Conservation (phyloP, 1,140 invertebrate genomes). For the Varroa destructor region DNA sequence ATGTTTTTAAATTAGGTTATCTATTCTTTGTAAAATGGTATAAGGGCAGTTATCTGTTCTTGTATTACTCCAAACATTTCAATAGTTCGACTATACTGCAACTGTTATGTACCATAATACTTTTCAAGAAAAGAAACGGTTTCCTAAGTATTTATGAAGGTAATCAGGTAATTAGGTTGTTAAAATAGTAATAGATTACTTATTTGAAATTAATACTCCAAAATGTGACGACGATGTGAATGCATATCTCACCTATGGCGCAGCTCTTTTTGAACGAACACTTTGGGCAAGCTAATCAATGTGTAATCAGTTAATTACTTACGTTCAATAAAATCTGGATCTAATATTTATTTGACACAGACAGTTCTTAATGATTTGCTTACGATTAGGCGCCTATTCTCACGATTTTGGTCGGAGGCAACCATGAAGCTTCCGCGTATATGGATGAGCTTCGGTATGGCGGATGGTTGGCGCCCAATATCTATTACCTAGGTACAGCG, state of each 20-base stretch:
- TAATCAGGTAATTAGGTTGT: too few species aligned
- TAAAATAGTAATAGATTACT: too few species aligned
- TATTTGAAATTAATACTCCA: too few species aligned
- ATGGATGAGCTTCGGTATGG: constrained; percentile 89
- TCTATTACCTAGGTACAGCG: constrained; percentile 69
- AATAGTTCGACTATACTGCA: neutral
- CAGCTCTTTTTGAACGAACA: too few species aligned
- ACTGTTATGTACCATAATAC: neutral
- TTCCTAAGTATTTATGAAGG: too few species aligned
- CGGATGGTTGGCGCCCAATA: constrained; percentile 95
- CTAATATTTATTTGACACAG: too few species aligned
- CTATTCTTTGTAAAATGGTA: constrained; percentile 3
- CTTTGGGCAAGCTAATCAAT: too few species aligned
- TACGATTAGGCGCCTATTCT: constrained; percentile 75
- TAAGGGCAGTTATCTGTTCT: constrained; percentile 3
- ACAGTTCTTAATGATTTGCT: constrained; percentile 45
- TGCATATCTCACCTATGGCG: too few species aligned
- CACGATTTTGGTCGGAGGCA: constrained; percentile 94
- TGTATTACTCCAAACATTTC: constrained; percentile 6
- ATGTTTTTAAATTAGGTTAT: neutral
- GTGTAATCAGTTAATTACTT: too few species aligned
- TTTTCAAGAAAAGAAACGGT: too few species aligned
- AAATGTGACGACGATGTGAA: too few species aligned
- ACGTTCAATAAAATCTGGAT: too few species aligned
- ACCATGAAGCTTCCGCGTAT: constrained; percentile 96